phyloP scores from a whole-genome alignment of 2,888 invertebrate species.

The Pheosia gnoma region DNA sequence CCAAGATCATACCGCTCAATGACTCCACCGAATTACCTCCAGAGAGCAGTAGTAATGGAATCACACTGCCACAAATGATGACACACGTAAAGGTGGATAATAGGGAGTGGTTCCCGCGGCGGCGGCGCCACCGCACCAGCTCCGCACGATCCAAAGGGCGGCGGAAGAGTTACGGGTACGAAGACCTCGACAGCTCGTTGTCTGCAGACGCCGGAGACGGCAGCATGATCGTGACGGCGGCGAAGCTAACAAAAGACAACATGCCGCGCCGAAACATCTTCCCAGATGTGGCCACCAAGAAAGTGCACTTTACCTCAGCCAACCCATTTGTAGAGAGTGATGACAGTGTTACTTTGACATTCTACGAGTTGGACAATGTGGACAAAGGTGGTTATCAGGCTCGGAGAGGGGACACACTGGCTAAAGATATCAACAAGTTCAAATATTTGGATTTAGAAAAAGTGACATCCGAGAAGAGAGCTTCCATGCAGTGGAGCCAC shows the following conservation, averaged over 20 bases:
- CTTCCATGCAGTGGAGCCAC: conserved; percentile 61
- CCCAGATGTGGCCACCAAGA: conserved; percentile 66
- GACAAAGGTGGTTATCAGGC: conserved; percentile 56
- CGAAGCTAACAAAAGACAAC: conserved; percentile 73
- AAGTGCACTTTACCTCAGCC: conserved; percentile 74
- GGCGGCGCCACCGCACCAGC: conserved; percentile 56
- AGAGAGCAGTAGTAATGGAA: conserved; percentile 61
- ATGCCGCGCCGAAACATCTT: conserved; percentile 76
- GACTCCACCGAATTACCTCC: conserved; percentile 40
- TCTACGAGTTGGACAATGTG: conserved; percentile 73
- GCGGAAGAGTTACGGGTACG: conserved; percentile 72
- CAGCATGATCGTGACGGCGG: conserved; percentile 81
- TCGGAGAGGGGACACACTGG: conserved; percentile 41
- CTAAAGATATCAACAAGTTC: conserved; percentile 71
- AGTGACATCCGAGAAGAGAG: conserved; percentile 65
- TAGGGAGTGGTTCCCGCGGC: conserved; percentile 51
- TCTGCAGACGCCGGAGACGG: conserved; percentile 84
- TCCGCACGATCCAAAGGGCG: conserved; percentile 57
- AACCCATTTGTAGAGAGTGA: conserved; percentile 80
- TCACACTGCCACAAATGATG: conserved; percentile 71
- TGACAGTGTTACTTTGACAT: conserved; percentile 78
- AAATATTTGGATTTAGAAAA: conserved; percentile 75
- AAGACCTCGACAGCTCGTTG: conserved; percentile 84
- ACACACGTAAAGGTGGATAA: conserved; percentile 44
- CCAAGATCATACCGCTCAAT: conserved; percentile 56